Base-by-base conservation (phyloP, 2,888 invertebrate genomes). In the Pachydiplax longipennis region DNA sequence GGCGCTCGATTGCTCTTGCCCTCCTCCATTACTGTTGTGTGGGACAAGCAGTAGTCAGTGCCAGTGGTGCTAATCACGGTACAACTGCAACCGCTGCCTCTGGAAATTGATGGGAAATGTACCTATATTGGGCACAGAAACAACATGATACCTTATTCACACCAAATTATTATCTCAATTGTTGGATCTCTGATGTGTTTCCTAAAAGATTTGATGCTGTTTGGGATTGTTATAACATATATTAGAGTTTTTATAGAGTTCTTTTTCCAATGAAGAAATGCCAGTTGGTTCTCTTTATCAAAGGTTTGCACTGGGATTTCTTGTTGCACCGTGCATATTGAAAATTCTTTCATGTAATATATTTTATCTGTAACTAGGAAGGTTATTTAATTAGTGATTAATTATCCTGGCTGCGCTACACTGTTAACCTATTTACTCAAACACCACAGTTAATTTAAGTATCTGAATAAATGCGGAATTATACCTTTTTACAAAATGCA, bases 141-240 rank as follows among this genome's bases (percentile, higher is more conserved):
- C 58, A 65, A 87, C 58, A 65, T 61, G 58, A 87, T 87, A 87
- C 73, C 73, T 73, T 31, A 73, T 73, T 73, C 37, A 65, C 87
- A 40, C 58, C 61, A 61, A 87, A 87, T 61, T 61, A 87, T 87
- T 87, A 87, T 58, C 87, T 87, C 87, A 61, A 87, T 87, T 87
- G 87, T 87, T 87, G 87, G 87, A 87, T 87, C 87, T 87, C 61
- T 61, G 58, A 61, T 87, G 61, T 87, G 87, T 87, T 87, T 87
- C 61, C 87, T 87, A 61, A 87, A 87, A 37, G 87, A 58, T 65
- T 87, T 87, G 18, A 87, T 37, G 37, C 87, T 87, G 87, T 87
- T 87, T 87, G 87, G 87, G 87, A 87, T 61, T 87, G 87, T 87
- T 87, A 87, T 87, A 87, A 37, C 87, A 87, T 87, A 37, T 87